Conservation (phyloP, 2,888 invertebrate genomes). For the Automeris io region DNA sequence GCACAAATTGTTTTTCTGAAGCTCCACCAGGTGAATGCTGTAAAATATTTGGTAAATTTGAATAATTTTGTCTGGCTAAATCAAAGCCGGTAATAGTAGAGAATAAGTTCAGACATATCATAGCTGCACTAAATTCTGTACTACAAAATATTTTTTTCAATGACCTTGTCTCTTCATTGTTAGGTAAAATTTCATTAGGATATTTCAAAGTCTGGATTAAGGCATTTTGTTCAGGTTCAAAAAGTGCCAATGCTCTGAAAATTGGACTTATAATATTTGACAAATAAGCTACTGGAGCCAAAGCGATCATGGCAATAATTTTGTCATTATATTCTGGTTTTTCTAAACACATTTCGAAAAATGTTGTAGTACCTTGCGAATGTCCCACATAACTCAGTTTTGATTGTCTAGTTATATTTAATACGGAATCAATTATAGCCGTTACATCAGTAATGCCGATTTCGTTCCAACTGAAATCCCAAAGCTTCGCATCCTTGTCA, state of each 20-base stretch:
- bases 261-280: slow-evolving; percentile 4
- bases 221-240: neutral
- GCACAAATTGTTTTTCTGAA: slow-evolving; percentile 50
- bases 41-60: slow-evolving; percentile 18
- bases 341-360: slow-evolving; percentile 75
- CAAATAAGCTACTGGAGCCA: slow-evolving; percentile 52
- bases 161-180: slow-evolving; percentile 5
- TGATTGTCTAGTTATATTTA: slow-evolving; percentile 61
- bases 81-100: slow-evolving; percentile 17
- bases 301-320: slow-evolving; percentile 69
- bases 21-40: slow-evolving; percentile 42
- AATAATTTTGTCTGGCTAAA: slow-evolving; percentile 14
- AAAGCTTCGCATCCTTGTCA: slow-evolving; percentile 40
- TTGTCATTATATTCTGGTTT: slow-evolving; percentile 76
- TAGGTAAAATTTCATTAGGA: slow-evolving; percentile 6
- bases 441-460: slow-evolving; percentile 84
- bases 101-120: slow-evolving; percentile 15
- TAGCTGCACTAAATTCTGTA: slow-evolving; percentile 11
- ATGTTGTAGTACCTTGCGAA: slow-evolving; percentile 80
- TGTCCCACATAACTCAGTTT: slow-evolving; percentile 83
- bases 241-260: neutral
- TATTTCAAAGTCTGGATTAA: neutral
- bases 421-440: slow-evolving; percentile 81
- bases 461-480: slow-evolving; percentile 83
- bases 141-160: slow-evolving; percentile 14